phyloP scores from a whole-genome alignment of 1,140 invertebrate species.

The Matsumurasca onukii region DNA sequence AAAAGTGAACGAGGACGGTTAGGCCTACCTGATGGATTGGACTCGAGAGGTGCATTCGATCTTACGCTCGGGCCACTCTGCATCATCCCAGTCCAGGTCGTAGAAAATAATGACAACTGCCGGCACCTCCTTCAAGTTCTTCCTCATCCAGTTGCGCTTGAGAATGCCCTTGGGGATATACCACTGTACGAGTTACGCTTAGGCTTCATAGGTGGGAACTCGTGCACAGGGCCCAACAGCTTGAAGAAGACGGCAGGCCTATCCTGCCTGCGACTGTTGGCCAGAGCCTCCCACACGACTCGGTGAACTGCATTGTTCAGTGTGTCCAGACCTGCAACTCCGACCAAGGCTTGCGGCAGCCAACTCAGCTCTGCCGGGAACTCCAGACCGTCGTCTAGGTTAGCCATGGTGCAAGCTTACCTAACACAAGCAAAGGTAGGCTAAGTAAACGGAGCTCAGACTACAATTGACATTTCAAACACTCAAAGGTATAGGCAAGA shows the following conservation, averaged over 20 bases:
- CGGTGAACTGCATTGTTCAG: constrained; percentile 83
- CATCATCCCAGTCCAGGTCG: constrained; percentile 96
- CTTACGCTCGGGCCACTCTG: constrained; percentile 90
- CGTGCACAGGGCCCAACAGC: constrained; percentile 71
- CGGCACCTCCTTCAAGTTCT: constrained; percentile 89
- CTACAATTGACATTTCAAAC: no score
- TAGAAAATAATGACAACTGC: constrained; percentile 93
- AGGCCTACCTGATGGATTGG: constrained; percentile 80
- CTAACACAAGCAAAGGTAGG: no score
- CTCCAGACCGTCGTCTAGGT: constrained; percentile 50
- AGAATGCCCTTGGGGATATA: constrained; percentile 96
- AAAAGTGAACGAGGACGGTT: no score
- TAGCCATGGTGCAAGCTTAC: constrained; percentile 16
- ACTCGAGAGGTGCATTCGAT: constrained; percentile 88
- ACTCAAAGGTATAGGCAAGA: no score
- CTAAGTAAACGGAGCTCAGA: no score
- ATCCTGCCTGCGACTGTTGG: constrained; percentile 74
- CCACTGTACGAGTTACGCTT: constrained; percentile 92
- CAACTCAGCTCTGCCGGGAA: constrained; percentile 74
- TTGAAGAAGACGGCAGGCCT: constrained; percentile 84
- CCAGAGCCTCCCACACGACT: constrained; percentile 91
- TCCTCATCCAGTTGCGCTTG: constrained; percentile 94
- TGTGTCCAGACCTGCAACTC: constrained; percentile 82
- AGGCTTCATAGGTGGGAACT: constrained; percentile 87
- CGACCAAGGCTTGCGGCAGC: constrained; percentile 80